Conservation (phyloP, 92 coral and sea anemone species). For the Actinernus sp. region DNA sequence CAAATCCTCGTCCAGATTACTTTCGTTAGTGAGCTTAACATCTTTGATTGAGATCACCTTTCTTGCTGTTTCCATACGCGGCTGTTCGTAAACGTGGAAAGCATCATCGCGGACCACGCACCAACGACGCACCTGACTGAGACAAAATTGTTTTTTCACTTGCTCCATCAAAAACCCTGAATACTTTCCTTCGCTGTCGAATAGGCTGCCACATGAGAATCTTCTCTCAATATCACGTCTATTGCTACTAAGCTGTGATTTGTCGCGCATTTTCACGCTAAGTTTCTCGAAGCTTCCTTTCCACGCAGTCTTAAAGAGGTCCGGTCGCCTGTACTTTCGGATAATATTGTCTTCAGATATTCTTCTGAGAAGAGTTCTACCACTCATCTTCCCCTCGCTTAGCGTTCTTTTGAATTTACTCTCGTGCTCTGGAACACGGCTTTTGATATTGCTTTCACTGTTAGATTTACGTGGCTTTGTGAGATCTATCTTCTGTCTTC, state of each 20-base stretch:
- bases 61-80: slow-evolving; percentile 52
- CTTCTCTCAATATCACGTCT: slow-evolving; percentile 46
- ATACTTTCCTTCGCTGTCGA: slow-evolving; percentile 90
- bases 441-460: slow-evolving; percentile 74
- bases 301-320: slow-evolving; percentile 72
- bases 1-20: slow-evolving; percentile 55
- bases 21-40: slow-evolving; percentile 63
- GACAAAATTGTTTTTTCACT: slow-evolving; percentile 62
- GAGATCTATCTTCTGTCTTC: slow-evolving; percentile 21
- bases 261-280: slow-evolving; percentile 68
- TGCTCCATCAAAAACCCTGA: slow-evolving; percentile 91
- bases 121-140: slow-evolving; percentile 95
- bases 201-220: slow-evolving; percentile 84
- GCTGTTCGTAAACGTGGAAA: slow-evolving; percentile 75
- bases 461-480: slow-evolving; percentile 51
- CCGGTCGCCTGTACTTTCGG: slow-evolving; percentile 74
- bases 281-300: slow-evolving; percentile 70
- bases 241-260: background rate
- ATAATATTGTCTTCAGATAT: slow-evolving; percentile 82
- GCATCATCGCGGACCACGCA: slow-evolving; percentile 78
- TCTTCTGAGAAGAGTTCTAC: slow-evolving; percentile 67
- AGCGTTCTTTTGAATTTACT: slow-evolving; percentile 47
- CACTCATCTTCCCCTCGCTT: slow-evolving; percentile 88
- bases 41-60: slow-evolving; percentile 60
- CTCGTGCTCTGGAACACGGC: slow-evolving; percentile 32